These are phyloP conservation scores for Magallana nippona DNA, from an alignment of 2,888 invertebrate species.

Conservation along the genomic window DNA sequence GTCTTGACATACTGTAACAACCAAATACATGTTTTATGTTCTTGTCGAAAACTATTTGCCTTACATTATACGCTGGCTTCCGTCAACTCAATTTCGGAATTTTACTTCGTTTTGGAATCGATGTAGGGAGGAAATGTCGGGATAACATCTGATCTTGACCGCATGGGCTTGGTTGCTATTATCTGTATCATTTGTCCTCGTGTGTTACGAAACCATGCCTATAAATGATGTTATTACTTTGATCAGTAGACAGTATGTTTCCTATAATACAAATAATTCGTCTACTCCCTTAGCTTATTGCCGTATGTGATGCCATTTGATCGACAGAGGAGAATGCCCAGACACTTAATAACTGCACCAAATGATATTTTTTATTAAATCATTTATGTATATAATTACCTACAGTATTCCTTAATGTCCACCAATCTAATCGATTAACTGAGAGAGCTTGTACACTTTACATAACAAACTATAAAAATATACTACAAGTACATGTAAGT, in stretches of 20 bases:
- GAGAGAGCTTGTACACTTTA: too few species aligned
- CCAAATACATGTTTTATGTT: background rate
- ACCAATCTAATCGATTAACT: too few species aligned
- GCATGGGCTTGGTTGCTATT: background rate
- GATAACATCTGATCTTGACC: background rate
- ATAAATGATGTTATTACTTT: constrained; percentile 2
- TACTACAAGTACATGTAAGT: too few species aligned
- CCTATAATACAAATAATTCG: background rate
- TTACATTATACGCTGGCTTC: background rate
- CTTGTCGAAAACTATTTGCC: constrained; percentile 1
- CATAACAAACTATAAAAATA: too few species aligned
- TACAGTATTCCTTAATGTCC: too few species aligned
- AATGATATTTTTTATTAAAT: too few species aligned
- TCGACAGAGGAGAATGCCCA: background rate
- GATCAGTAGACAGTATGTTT: background rate
- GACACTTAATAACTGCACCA: too few species aligned
- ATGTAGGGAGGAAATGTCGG: background rate
- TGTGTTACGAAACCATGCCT: background rate
- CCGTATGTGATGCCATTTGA: background rate
- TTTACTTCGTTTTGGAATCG: background rate
- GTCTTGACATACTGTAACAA: background rate
- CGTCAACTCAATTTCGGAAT: background rate
- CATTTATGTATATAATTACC: too few species aligned
- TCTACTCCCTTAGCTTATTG: background rate
- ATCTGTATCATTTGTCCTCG: background rate